Evolutionary conservation across 1,140 invertebrate genomes (phyloP).

Genomic region (Bombyx mandarina): DNA sequence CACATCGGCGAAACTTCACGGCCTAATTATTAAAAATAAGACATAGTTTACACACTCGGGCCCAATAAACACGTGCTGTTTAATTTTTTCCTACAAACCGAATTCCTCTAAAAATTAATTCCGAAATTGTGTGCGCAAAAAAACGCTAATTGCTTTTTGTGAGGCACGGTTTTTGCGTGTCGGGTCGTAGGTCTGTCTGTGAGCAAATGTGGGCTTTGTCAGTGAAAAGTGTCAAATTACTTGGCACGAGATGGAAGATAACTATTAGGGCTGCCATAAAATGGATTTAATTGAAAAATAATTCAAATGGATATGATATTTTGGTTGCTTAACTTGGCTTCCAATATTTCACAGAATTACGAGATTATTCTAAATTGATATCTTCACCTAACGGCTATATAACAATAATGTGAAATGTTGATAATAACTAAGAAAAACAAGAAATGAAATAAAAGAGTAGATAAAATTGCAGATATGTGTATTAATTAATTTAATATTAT

Average conservation of each 20-base stretch:
- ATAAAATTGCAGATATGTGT: no score
- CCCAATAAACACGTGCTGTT: conserved; percentile 58
- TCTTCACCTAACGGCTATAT: no score
- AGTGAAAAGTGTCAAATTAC: conserved; percentile 69
- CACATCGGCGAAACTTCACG: conserved; percentile 34
- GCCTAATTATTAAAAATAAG: conserved; percentile 68
- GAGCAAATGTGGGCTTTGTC: conserved; percentile 67
- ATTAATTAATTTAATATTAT: no score
- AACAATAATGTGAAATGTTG: no score
- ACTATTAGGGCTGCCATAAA: conserved; percentile 3
- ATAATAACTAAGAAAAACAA: no score
- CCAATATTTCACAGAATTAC: no score
- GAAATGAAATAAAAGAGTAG: no score
- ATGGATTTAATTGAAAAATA: not conserved
- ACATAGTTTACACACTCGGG: conserved; percentile 51
- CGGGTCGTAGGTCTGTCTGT: conserved; percentile 38
- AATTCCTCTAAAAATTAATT: conserved; percentile 67
- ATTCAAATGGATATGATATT: no score
- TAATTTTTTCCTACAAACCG: conserved; percentile 29
- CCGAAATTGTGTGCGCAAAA: conserved; percentile 38
- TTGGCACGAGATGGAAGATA: conserved; percentile 62
- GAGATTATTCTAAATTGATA: no score
- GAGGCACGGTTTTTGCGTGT: conserved; percentile 45
- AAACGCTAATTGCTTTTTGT: conserved; percentile 70
- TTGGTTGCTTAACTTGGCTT: no score